phyloP scores from a whole-genome alignment of 2,113 vertebrate genomes.

The Echinops telfairi region DNA sequence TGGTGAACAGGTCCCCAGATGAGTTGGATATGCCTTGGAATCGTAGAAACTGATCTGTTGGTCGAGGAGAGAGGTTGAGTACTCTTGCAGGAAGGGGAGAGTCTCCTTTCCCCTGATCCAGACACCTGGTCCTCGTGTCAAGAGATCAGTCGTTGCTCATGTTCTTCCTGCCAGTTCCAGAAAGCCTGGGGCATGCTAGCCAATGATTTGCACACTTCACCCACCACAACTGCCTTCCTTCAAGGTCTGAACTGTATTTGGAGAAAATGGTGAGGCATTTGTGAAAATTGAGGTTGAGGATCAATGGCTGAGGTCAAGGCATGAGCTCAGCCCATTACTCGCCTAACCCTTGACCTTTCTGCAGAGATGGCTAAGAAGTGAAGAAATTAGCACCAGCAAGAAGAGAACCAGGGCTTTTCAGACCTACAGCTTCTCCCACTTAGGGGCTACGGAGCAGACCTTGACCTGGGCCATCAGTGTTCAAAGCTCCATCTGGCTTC shows the following conservation, averaged over 20 bases:
- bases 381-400: conserved; percentile 34
- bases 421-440: neutral
- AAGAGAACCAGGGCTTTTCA: neutral
- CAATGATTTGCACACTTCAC: neutral
- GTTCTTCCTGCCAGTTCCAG: neutral
- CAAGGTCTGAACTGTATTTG: conserved; percentile 55
- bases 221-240: neutral
- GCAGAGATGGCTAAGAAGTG: neutral
- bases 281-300: conserved; percentile 53
- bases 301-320: neutral
- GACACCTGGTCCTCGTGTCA: neutral
- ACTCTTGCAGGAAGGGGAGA: neutral
- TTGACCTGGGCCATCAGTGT: neutral
- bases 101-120: neutral
- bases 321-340: conserved; percentile 49
- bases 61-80: neutral
- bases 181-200: neutral
- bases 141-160: neutral
- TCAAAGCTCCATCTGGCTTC: no score
- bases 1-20: neutral
- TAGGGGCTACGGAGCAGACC: neutral
- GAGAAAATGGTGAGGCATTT: conserved; percentile 57
- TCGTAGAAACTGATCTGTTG: neutral
- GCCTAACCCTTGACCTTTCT: conserved; percentile 66
- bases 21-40: neutral